Percentiles rank a stretch among this genome's conserved stretches.
phyloP scores from a whole-genome alignment of 2,113 vertebrate species.

The Centrocercus urophasianus region DNA sequence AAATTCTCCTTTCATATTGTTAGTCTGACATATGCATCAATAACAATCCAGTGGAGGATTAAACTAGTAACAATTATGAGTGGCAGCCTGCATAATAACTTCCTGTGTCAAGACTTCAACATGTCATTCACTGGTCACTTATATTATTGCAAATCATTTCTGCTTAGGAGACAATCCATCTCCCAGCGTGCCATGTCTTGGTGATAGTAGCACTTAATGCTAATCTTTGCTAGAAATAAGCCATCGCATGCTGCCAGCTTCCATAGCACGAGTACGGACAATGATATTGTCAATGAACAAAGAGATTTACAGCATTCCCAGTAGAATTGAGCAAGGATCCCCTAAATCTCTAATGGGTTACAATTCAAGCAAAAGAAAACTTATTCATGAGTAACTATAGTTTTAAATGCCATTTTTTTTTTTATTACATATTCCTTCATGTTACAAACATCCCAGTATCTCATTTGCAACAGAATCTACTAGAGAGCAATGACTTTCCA shows the following conservation, averaged over 20 bases:
- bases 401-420: background rate
- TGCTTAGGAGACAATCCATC: background rate
- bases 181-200: background rate
- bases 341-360: background rate
- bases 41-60: background rate
- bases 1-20: background rate
- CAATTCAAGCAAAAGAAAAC: background rate
- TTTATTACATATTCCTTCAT: background rate
- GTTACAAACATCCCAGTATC: background rate
- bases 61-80: background rate
- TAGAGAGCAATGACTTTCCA: background rate
- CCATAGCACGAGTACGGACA: background rate
- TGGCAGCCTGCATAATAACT: background rate
- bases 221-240: background rate
- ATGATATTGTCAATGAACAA: background rate
- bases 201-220: background rate
- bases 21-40: background rate
- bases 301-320: background rate
- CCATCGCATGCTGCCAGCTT: background rate
- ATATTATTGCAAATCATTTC: background rate
- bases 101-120: background rate
- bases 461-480: background rate
- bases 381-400: background rate
- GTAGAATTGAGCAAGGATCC: background rate
- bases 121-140: background rate